Base-by-base conservation (phyloP, 2,113 vertebrate species). In the Strix aluco region DNA sequence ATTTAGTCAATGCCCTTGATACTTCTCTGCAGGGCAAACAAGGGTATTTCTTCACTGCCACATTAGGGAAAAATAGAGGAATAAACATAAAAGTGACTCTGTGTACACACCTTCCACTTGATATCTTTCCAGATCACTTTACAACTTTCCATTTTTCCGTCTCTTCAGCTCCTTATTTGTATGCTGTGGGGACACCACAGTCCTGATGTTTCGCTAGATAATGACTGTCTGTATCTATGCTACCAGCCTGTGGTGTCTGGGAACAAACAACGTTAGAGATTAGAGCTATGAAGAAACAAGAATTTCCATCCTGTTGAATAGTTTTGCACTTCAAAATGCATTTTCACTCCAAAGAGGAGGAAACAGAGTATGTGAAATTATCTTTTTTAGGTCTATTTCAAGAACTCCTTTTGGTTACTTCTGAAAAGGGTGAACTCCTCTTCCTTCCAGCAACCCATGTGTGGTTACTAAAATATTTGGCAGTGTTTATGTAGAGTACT, bases 141-240 rank as follows among this genome's bases (percentile, higher is more conserved):
- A 95, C 95, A 85, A 30, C 91, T 95, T 89, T 90, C 91, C 92
- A 90, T 95, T 95, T 95, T 97, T 92, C 96, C 83, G 0, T 54
- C 34, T 92, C 96, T 95, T 90, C 75, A 44, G 40, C 86, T 92
- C 62, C 96, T 94, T 92, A 95, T 96, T 95, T 91, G 81, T 94
- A 95, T 97, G 89, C 97, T 94, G 86, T 8, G 47, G 86, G 47
- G 66, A 95, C 87, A 94, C 51, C 58, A 58, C 66, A 66, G 83
- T 36, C 66, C 73, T 87, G 97, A 97, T 97, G 89, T 63, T 86
- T 91, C 11, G 3, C 36, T n/a, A 91, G 95, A 97, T 97, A 95
- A 91, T 80, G 86, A 25, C 54, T n/a, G n/a, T 67, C 90, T 92
- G 54, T 92, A 42, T 66, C 83, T 79, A 2, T 22, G 32, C 51